A percentile compares a stretch with the other conserved stretches of the same genome.
Conservation (phyloP, 2,888 invertebrate genomes). For the Plagodis pulveraria region DNA sequence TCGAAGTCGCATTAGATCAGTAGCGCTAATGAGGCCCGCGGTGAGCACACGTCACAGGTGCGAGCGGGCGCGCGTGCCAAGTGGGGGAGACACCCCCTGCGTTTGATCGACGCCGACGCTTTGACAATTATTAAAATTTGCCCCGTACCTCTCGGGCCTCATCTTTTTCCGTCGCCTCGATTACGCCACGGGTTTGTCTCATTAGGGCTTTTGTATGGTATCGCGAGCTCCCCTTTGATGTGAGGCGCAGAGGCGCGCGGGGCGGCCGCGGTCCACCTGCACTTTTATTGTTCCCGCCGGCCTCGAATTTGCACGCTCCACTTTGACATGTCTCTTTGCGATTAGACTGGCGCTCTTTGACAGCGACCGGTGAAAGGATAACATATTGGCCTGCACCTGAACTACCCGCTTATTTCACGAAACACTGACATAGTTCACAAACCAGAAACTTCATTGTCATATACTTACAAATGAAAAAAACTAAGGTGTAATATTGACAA, state of each 20-base stretch:
- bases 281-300: slow-evolving; percentile 79
- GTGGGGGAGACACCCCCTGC: slow-evolving; percentile 55
- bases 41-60: slow-evolving; percentile 78
- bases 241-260: slow-evolving; percentile 61
- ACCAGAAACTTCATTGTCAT: slow-evolving; percentile 4
- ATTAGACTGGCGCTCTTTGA: slow-evolving; percentile 68
- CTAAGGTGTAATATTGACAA: background rate
- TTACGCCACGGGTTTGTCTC: slow-evolving; percentile 85
- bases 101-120: slow-evolving; percentile 85
- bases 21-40: slow-evolving; percentile 82
- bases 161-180: slow-evolving; percentile 85
- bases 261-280: slow-evolving; percentile 77
- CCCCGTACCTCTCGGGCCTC: slow-evolving; percentile 83
- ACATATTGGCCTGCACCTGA: slow-evolving; percentile 42
- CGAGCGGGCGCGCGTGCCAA: slow-evolving; percentile 42
- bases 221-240: slow-evolving; percentile 80
- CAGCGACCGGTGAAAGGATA: slow-evolving; percentile 55
- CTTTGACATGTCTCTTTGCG: slow-evolving; percentile 78
- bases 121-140: slow-evolving; percentile 86
- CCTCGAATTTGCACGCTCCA: slow-evolving; percentile 81
- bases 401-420: background rate
- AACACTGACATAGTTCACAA: background rate
- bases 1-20: slow-evolving; percentile 82
- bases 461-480: no score
- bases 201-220: slow-evolving; percentile 84